Evolutionary conservation across 2,113 vertebrate genomes (phyloP).

Genomic region (Zosterops hypoxanthus): DNA sequence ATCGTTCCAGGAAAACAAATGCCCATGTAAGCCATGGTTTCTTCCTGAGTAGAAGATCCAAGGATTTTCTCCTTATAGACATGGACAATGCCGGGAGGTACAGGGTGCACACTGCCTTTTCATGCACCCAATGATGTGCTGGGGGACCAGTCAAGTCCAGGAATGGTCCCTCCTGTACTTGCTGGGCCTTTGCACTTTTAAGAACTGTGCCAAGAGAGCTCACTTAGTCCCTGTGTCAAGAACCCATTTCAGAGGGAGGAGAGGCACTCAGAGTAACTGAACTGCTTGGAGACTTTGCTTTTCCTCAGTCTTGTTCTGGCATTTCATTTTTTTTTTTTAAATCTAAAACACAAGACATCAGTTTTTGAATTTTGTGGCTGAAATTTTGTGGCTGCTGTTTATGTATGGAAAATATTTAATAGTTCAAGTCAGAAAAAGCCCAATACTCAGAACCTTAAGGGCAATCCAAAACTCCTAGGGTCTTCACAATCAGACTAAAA

Average conservation of each 20-base stretch:
- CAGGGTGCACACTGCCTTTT: neutral
- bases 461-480: constrained; percentile 36
- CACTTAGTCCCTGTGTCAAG: neutral
- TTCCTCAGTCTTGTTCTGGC: neutral
- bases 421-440: constrained; percentile 29
- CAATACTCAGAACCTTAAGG: neutral
- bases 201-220: neutral
- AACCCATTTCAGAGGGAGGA: neutral
- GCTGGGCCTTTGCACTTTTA: neutral
- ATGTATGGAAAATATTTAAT: constrained; percentile 36
- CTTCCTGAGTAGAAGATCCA: neutral
- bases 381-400: constrained; percentile 18
- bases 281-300: neutral
- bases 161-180: neutral
- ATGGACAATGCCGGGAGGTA: neutral
- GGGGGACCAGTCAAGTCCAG: neutral
- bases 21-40: neutral
- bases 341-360: constrained; percentile 21
- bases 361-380: neutral
- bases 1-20: neutral
- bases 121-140: neutral
- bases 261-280: neutral
- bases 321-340: neutral
- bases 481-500: constrained; percentile 44
- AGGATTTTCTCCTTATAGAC: neutral